A percentile compares a stretch with the other conserved stretches of the same genome.
Conservation (phyloP, 2,888 invertebrate genomes). For the Julus scandinavius region DNA sequence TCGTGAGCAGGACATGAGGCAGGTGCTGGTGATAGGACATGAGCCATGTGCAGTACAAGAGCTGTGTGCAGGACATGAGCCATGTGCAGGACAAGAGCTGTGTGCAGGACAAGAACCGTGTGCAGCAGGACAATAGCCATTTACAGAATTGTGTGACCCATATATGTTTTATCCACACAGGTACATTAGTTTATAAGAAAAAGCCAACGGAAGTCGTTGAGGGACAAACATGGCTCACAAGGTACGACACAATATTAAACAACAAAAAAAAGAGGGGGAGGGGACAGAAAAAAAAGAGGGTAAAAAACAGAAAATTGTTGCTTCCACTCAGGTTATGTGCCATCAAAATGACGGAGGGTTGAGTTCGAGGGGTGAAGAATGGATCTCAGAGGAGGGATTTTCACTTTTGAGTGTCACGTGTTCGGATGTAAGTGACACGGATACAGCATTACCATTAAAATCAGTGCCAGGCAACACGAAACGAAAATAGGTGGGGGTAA, state of each 20-base stretch:
- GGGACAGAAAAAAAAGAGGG: neutral
- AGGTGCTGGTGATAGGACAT: too few relatives aligned
- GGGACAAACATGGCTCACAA: neutral
- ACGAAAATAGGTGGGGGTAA: neutral
- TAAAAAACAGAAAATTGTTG: neutral
- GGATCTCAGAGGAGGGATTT: constrained; percentile 40
- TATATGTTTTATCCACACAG: too few relatives aligned
- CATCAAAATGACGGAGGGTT: constrained; percentile 4
- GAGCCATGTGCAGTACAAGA: too few relatives aligned
- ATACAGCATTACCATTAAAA: constrained; percentile 1
- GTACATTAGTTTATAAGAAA: neutral
- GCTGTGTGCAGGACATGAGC: too few relatives aligned
- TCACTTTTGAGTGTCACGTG: constrained; percentile 7
- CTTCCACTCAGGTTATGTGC: neutral
- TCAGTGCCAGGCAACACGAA: neutral
- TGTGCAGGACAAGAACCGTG: too few relatives aligned
- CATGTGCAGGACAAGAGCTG: too few relatives aligned
- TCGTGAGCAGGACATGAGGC: too few relatives aligned
- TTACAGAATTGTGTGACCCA: too few relatives aligned
- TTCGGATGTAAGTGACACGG: neutral
- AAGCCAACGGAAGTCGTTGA: neutral
- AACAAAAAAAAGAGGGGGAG: neutral
- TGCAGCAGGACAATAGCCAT: too few relatives aligned
- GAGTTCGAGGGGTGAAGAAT: neutral
- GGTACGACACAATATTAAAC: constrained; percentile 11